Conservation (phyloP, 2,797 vertebrate genomes). For the Allobates femoralis region DNA sequence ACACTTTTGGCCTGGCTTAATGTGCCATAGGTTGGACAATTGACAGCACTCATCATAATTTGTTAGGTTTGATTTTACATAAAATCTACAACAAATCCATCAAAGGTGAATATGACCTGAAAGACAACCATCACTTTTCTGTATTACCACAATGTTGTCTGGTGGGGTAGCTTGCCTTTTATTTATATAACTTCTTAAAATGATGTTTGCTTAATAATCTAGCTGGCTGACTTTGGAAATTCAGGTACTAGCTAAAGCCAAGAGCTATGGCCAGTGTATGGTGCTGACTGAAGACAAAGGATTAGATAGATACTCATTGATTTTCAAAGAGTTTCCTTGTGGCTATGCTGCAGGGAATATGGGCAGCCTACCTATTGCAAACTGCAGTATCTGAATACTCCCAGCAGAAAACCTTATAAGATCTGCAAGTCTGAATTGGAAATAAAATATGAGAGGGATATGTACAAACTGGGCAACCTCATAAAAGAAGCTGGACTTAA, state of each 20-base stretch:
- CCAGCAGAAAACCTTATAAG: neutral
- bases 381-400: neutral
- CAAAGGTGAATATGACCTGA: neutral
- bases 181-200: neutral
- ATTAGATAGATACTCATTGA: constrained; percentile 2
- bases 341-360: neutral
- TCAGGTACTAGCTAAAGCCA: neutral
- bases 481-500: neutral
- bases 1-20: too few relatives aligned
- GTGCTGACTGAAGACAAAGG: constrained; percentile 21
- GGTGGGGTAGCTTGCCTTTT: neutral
- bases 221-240: neutral
- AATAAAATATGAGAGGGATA: neutral
- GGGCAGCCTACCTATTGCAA: neutral
- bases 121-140: neutral
- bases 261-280: neutral
- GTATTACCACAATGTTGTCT: neutral
- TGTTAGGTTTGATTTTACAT: neutral
- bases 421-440: neutral
- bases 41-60: neutral
- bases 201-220: neutral
- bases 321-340: constrained; percentile 7
- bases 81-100: neutral
- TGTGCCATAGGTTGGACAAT: neutral
- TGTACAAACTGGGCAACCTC: neutral